phyloP scores from a whole-genome alignment of 2,797 vertebrate genomes.

The Coluber constrictor region DNA sequence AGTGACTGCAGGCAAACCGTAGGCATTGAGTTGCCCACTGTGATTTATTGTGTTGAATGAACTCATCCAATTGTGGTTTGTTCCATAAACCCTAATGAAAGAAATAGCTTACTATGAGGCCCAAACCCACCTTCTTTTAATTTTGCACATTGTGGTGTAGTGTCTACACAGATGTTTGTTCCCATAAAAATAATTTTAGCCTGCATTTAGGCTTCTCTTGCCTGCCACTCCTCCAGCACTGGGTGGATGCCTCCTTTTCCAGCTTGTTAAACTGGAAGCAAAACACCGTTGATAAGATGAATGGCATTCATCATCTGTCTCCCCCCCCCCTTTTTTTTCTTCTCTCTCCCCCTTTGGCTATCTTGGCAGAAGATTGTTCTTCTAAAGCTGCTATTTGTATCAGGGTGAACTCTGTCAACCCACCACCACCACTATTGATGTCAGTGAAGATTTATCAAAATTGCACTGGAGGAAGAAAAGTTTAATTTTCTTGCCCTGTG shows the following conservation, averaged over 20 bases:
- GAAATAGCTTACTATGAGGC: neutral
- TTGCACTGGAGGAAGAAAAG: neutral
- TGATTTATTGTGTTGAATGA: neutral
- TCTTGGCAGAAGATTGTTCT: neutral
- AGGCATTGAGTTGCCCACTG: neutral
- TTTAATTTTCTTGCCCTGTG: neutral
- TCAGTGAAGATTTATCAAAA: neutral
- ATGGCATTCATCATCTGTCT: neutral
- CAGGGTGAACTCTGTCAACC: neutral
- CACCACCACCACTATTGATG: neutral
- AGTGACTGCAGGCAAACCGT: neutral
- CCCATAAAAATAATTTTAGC: neutral
- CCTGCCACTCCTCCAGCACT: neutral
- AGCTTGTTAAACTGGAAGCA: neutral
- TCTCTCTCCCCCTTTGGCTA: neutral
- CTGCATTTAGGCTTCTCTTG: neutral
- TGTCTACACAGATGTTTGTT: too few species aligned
- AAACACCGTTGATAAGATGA: neutral
- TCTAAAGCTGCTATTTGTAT: neutral
- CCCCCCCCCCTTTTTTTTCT: neutral
- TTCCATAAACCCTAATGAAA: neutral
- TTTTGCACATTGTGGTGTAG: too few species aligned
- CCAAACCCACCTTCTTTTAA: neutral
- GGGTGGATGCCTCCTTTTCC: neutral
- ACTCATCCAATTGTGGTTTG: neutral